Evolutionary conservation across 1,140 invertebrate genomes (phyloP).

Genomic region (Drosophila watanabei): DNA sequence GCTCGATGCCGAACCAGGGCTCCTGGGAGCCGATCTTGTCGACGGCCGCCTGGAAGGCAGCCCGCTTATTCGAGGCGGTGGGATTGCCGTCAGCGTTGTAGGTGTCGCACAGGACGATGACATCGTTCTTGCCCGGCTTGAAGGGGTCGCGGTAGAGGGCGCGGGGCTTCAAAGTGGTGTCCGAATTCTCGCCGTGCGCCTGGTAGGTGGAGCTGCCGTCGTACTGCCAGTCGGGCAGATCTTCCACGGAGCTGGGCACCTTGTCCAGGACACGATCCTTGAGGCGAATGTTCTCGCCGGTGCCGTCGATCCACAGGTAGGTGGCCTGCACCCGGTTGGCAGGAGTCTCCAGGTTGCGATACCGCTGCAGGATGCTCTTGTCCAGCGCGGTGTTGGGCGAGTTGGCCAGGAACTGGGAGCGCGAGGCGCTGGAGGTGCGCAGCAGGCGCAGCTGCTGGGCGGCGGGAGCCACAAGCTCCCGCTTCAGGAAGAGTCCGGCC

Average conservation of each 20-base stretch:
- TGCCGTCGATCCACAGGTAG: conserved; percentile 98
- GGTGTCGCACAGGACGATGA: conserved; percentile 94
- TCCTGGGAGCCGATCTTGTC: conserved; percentile 86
- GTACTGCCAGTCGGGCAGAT: conserved; percentile 96
- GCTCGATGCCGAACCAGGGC: conserved; percentile 97
- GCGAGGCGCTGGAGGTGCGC: conserved; percentile 29
- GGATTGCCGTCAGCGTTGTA: conserved; percentile 89
- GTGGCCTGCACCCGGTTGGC: conserved; percentile 92
- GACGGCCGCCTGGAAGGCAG: conserved; percentile 69
- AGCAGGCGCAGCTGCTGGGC: conserved; percentile 65
- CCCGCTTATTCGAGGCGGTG: conserved; percentile 85
- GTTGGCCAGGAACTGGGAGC: conserved; percentile 86
- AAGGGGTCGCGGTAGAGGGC: conserved; percentile 96
- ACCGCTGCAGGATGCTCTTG: conserved; percentile 90
- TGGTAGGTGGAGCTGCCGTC: conserved; percentile 95
- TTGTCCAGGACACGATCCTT: conserved; percentile 95
- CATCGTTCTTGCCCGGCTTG: conserved; percentile 91
- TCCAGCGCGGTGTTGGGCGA: conserved; percentile 91
- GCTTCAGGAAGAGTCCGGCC: conserved; percentile 79
- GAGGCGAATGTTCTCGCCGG: conserved; percentile 93
- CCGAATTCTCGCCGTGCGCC: conserved; percentile 92
- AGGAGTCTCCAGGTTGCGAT: conserved; percentile 90
- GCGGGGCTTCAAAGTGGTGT: conserved; percentile 93
- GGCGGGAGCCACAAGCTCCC: conserved; percentile 61
- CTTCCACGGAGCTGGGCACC: conserved; percentile 90